phyloP scores from a whole-genome alignment of 2,797 vertebrate species.

The Dermochelys coriacea region DNA sequence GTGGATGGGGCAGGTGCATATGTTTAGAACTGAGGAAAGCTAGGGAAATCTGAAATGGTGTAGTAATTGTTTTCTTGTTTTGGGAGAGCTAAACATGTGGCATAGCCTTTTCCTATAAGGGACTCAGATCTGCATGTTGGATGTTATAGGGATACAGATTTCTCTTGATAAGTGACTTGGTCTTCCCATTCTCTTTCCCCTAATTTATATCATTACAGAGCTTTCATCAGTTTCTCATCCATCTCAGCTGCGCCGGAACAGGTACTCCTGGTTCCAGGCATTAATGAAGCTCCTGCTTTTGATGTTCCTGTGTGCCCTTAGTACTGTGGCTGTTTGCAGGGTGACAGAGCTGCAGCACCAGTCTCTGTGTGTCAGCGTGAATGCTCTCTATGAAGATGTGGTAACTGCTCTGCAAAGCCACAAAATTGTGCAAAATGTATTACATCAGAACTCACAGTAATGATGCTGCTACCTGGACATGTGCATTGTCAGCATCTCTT shows the following conservation, averaged over 20 bases:
- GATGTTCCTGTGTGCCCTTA: slow-evolving; percentile 80
- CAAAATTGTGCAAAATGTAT: slow-evolving; percentile 85
- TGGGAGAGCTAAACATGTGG: not conserved
- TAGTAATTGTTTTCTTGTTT: not conserved
- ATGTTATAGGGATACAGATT: not conserved
- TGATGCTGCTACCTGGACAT: slow-evolving; percentile 64
- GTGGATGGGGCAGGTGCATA: not conserved
- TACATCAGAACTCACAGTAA: slow-evolving; percentile 86
- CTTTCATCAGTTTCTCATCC: slow-evolving; percentile 79
- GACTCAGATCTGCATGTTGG: not conserved
- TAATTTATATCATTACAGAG: slow-evolving; percentile 55
- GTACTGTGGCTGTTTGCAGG: slow-evolving; percentile 82
- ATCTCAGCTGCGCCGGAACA: slow-evolving; percentile 71
- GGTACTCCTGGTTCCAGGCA: slow-evolving; percentile 80
- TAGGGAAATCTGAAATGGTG: not conserved
- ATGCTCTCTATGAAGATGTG: slow-evolving; percentile 83
- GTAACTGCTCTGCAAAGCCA: slow-evolving; percentile 87
- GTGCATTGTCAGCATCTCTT: slow-evolving; percentile 62
- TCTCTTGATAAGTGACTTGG: not conserved
- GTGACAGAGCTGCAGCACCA: slow-evolving; percentile 87
- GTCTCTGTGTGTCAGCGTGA: slow-evolving; percentile 85
- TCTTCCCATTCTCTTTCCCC: not conserved
- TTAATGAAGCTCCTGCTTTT: slow-evolving; percentile 87
- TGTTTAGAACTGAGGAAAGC: not conserved
- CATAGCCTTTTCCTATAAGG: not conserved